These are phyloP conservation scores for Acanthiza pusilla DNA, from an alignment of 2,797 vertebrate species.

Conservation along the genomic window DNA sequence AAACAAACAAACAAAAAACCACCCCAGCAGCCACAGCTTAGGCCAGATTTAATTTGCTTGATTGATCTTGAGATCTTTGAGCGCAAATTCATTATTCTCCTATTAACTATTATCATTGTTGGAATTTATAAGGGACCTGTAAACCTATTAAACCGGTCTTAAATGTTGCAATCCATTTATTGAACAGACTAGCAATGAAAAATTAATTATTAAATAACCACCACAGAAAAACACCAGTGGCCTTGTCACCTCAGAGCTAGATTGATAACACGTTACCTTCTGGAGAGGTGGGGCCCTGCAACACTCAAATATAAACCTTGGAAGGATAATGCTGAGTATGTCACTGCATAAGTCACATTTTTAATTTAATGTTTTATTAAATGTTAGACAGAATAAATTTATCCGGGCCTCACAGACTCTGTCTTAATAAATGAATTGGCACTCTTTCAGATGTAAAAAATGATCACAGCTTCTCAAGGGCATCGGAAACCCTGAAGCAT, in stretches of 20 bases:
- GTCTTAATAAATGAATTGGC: constrained; percentile 78
- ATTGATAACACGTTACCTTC: constrained; percentile 73
- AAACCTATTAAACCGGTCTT: constrained; percentile 71
- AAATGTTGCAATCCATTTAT: constrained; percentile 77
- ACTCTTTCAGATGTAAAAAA: constrained; percentile 73
- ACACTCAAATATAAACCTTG: constrained; percentile 69
- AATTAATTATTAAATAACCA: constrained; percentile 81
- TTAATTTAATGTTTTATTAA: constrained; percentile 82
- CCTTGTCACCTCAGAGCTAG: constrained; percentile 68
- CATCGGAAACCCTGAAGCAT: constrained; percentile 71
- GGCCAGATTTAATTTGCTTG: constrained; percentile 46
- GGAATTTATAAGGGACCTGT: constrained; percentile 73
- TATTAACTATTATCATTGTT: constrained; percentile 55
- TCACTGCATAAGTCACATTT: constrained; percentile 74
- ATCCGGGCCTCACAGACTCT: constrained; percentile 64
- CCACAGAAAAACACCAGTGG: constrained; percentile 70
- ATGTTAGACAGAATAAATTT: constrained; percentile 76
- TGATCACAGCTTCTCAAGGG: constrained; percentile 74
- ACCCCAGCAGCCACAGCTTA: background rate
- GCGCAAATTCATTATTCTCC: constrained; percentile 64
- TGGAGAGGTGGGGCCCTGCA: constrained; percentile 30
- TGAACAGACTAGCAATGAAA: constrained; percentile 74
- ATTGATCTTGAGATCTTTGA: constrained; percentile 61
- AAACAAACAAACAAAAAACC: background rate
- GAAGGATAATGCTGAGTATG: constrained; percentile 69